These are phyloP conservation scores for Brenthis ino DNA, from an alignment of 2,888 invertebrate genomes.

Conservation along the genomic window DNA sequence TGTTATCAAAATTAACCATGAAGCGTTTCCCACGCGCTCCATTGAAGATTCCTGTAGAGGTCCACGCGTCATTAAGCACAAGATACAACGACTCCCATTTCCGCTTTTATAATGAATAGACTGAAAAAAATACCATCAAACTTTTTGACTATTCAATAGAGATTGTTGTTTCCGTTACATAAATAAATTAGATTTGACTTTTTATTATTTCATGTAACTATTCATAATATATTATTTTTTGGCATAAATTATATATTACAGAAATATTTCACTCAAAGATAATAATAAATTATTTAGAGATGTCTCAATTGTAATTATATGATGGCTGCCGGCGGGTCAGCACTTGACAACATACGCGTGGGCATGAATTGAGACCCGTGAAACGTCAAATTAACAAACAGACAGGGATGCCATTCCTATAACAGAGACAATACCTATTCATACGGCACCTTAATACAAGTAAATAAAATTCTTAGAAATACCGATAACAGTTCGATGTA, in stretches of 20 bases:
- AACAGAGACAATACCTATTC: slow-evolving; percentile 31
- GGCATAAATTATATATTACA: neutral
- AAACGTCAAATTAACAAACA: slow-evolving; percentile 67
- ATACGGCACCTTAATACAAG: slow-evolving; percentile 18
- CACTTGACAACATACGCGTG: slow-evolving; percentile 53
- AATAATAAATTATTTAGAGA: slow-evolving; percentile 41
- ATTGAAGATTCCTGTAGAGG: slow-evolving; percentile 55
- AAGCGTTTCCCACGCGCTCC: slow-evolving; percentile 64
- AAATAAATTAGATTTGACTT: slow-evolving; percentile 2
- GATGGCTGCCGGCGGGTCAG: slow-evolving; percentile 65
- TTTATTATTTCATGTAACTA: neutral
- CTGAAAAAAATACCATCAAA: slow-evolving; percentile 16
- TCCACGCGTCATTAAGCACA: slow-evolving; percentile 65
- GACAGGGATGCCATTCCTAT: slow-evolving; percentile 54
- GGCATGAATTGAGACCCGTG: slow-evolving; percentile 73
- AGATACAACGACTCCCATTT: slow-evolving; percentile 68
- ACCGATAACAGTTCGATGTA: neutral
- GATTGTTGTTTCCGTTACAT: slow-evolving; percentile 9
- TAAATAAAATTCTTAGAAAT: slow-evolving; percentile 29
- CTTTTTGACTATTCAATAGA: neutral
- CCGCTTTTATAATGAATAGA: slow-evolving; percentile 61
- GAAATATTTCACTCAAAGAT: neutral
- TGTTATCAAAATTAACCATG: slow-evolving; percentile 33
- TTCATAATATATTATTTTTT: too few relatives aligned
- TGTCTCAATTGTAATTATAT: slow-evolving; percentile 73